Conservation (phyloP, 2,113 vertebrate genomes). For the Xenus cinereus region DNA sequence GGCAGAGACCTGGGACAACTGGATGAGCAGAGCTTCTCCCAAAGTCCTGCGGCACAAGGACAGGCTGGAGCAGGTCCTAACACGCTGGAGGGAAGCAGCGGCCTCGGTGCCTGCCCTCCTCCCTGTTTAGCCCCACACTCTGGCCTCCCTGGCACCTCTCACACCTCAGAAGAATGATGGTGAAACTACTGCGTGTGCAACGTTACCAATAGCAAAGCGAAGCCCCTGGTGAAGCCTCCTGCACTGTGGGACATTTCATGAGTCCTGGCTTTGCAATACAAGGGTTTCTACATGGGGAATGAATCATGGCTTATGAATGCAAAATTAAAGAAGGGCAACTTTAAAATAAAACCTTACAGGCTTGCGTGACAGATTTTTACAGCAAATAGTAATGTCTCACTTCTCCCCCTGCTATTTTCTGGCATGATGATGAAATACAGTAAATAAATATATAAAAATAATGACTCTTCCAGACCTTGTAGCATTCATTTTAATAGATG, state of each 20-base stretch:
- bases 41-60: neutral
- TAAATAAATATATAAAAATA: constrained; percentile 32
- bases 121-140: neutral
- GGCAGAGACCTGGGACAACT: accelerated
- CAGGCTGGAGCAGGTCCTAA: neutral
- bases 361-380: neutral
- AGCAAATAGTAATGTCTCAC: neutral
- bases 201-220: neutral
- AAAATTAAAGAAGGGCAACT: neutral
- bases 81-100: neutral
- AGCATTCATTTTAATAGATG: constrained; percentile 43
- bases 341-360: neutral
- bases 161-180: accelerated
- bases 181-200: too few species aligned
- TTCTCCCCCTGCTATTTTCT: neutral
- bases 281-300: neutral
- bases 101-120: neutral
- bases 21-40: neutral
- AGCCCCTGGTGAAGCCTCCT: neutral
- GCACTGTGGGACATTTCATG: accelerated
- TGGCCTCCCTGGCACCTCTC: neutral
- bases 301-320: neutral
- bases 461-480: constrained; percentile 33
- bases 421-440: neutral
- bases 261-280: neutral